A percentile compares a stretch with the other conserved stretches of the same genome.
These are phyloP conservation scores for Cartodere bifasciata DNA, from an alignment of 2,888 invertebrate species.

Conservation along the genomic window DNA sequence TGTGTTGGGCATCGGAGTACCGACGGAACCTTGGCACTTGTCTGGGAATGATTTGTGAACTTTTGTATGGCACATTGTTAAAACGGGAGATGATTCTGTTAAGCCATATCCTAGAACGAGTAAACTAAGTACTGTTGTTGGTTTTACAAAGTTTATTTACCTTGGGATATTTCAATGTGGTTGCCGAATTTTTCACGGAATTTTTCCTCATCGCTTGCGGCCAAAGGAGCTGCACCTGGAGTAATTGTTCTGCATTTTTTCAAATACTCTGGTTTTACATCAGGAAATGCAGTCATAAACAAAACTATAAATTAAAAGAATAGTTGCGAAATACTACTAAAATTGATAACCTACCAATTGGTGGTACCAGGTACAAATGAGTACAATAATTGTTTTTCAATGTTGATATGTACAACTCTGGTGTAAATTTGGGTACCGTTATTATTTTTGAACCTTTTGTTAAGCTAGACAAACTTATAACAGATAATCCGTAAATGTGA, in stretches of 20 bases:
- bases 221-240: constrained; percentile 9
- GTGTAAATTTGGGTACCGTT: constrained; percentile 26
- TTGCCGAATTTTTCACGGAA: constrained; percentile 8
- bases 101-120: constrained; percentile 49
- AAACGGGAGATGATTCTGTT: constrained; percentile 54
- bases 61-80: constrained; percentile 3
- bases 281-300: constrained; percentile 1
- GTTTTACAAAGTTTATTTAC: constrained; percentile 1
- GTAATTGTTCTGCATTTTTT: constrained; percentile 1
- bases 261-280: constrained; percentile 21
- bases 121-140: background rate
- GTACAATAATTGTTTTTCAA: constrained; percentile 7
- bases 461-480: constrained; percentile 17
- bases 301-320: constrained; percentile 7
- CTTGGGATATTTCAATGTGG: constrained; percentile 6
- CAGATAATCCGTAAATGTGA: constrained; percentile 37
- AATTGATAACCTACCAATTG: constrained; percentile 15
- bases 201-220: constrained; percentile 6
- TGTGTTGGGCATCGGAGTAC: constrained; percentile 48
- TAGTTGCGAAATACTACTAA: background rate
- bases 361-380: constrained; percentile 15
- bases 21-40: constrained; percentile 34
- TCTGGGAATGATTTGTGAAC: constrained; percentile 2
- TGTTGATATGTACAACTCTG: constrained; percentile 5
- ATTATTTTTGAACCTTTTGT: constrained; percentile 29